These are phyloP conservation scores for Brachionus paranguensis DNA, from an alignment of 1,140 invertebrate species.

Conservation along the genomic window DNA sequence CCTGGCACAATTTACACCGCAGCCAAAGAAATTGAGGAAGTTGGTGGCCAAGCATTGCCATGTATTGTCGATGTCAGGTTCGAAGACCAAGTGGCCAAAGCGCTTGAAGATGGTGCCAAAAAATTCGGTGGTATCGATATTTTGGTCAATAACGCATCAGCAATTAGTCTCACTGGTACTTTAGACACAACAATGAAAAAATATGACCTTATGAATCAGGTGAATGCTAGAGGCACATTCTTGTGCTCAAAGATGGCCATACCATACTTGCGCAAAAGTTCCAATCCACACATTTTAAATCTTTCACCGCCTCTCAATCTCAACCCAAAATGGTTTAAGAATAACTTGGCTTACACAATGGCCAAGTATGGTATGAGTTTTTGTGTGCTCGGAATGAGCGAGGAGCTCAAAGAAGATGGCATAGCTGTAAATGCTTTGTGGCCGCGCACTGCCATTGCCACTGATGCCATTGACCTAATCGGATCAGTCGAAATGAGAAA, in stretches of 20 bases:
- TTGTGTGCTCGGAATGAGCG: conserved; percentile 91
- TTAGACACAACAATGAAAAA: conserved; percentile 81
- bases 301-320: conserved; percentile 87
- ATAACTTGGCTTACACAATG: conserved; percentile 93
- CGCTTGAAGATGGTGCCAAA: conserved; percentile 77
- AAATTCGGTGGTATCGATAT: conserved; percentile 95
- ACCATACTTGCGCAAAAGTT: conserved; percentile 76
- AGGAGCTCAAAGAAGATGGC: conserved; percentile 73
- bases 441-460: conserved; percentile 88
- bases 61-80: conserved; percentile 88
- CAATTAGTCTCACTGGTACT: conserved; percentile 83
- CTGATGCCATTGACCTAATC: conserved; percentile 93
- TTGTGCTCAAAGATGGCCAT: conserved; percentile 75
- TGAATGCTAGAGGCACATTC: conserved; percentile 56
- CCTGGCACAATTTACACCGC: conserved; percentile 96
- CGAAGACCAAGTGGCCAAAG: conserved; percentile 63
- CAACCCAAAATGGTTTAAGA: conserved; percentile 80
- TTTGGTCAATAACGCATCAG: conserved; percentile 87
- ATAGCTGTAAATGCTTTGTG: conserved; percentile 94
- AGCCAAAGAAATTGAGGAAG: conserved; percentile 86
- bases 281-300: conserved; percentile 84
- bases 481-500: conserved; percentile 63
- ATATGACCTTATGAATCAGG: conserved; percentile 56
- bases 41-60: conserved; percentile 81
- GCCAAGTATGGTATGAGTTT: conserved; percentile 99